These are phyloP conservation scores for Percopsis omiscomaycus DNA, from an alignment of 2,797 vertebrate species.

Conservation along the genomic window DNA sequence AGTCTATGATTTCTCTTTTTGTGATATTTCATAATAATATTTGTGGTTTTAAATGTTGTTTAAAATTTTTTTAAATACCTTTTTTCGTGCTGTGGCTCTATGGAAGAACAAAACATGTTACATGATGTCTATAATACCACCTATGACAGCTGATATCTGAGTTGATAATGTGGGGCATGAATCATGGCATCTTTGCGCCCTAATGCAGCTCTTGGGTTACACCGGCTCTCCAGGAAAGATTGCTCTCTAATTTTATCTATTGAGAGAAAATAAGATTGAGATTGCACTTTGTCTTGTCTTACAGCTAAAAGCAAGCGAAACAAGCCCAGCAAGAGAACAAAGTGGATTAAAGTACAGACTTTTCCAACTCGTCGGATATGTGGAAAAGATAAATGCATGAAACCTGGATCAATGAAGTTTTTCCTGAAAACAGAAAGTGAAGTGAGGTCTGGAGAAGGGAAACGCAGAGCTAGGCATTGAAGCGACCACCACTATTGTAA, in stretches of 20 bases:
- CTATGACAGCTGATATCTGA: not conserved
- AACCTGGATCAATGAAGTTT: not conserved
- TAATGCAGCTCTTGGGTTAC: conserved; percentile 1
- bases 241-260: conserved; percentile 9
- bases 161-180: not conserved
- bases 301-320: not conserved
- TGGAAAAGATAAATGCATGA: not conserved
- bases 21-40: not conserved
- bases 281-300: not conserved
- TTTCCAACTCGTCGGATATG: not conserved
- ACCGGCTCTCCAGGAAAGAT: not conserved
- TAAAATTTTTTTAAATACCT: not conserved
- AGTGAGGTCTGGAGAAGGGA: too few relatives aligned
- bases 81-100: not conserved
- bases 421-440: too few relatives aligned
- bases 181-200: conserved; percentile 3
- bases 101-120: not conserved
- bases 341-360: not conserved
- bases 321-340: not conserved
- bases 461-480: too few relatives aligned
- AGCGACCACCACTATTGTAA: too few relatives aligned
- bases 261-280: not conserved
- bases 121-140: not conserved
- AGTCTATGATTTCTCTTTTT: not conserved
- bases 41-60: not conserved